Base-by-base conservation (phyloP, 1,140 invertebrate genomes). In the Bombus fervidus region DNA sequence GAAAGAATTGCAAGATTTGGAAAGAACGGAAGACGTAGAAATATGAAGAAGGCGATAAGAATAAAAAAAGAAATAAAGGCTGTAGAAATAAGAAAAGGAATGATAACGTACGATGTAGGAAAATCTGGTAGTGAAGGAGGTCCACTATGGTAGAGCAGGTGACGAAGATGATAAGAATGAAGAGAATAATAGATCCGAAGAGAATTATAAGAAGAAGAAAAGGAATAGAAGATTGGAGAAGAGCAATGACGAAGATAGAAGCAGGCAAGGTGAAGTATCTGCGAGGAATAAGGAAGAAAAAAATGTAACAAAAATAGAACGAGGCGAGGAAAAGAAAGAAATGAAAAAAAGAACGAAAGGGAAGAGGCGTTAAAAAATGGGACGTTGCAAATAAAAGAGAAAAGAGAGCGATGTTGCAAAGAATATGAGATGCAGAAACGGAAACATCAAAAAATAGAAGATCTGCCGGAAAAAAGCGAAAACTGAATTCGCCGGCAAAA, bases 101-200 rank as follows among this genome's bases (percentile, higher is more conserved):
- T 6, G 47, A 53, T 22, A 18, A 53, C 15, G 5, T 53, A 53
- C 1, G 47, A 53, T 18, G 18, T 53, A 53, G 47, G 18, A 22
- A 6, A 53, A 18, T 53, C 5, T 6, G 5, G 5, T 22, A 53
- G 18, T 0, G 1, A 53, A 53, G 47, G 6, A 53, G 47, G 47
- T 22, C 1, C 2, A 0, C 6, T 22, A 8, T 53, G 18, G 18
- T 53, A 18, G 18, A 18, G 47, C 15, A 22, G 1, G 8, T 0
- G 18, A 34, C 31, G 31, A 15, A 68, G 31, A 18, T 15, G 6
- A 6, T 18, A 18, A 34, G n/a, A 31, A 66, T 2, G 15, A 53
- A 2, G 47, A 22, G 22, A 22, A 53, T 47, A 18, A 47, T 47
- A 47, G 6, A 18, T 47, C 47, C 1, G 47, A 47, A 6, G 47